Evolutionary conservation across 2,797 vertebrate genomes (phyloP), one percentile per base, ranked within the genome.

Genomic region (Alauda arvensis): DNA sequence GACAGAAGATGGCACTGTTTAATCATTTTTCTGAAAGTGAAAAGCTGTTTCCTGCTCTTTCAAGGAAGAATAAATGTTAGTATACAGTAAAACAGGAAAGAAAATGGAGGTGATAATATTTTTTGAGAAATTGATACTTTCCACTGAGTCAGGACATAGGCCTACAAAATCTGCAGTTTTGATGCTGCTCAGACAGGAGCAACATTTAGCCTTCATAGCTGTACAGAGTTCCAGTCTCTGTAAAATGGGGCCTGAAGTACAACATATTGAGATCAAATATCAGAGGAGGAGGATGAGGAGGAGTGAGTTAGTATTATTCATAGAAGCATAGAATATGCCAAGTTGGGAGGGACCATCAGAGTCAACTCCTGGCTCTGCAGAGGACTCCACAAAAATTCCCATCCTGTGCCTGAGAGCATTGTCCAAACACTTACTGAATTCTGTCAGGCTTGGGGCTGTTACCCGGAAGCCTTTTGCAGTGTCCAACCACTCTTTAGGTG

Each of bases 1-100:
- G 93, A 93, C 96, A 96, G 96, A 96, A 97, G 96, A 95, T 97
- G 96, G 96, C 97, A 96, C 88, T 97, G 90, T 96, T 95, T 90
- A 85, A 92, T 94, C 94, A 85, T 94, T 83, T 43, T 77, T 96
- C 77, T 60, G 79, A 83, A 85, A 89, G 46, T 25, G 20, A 61
- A 87, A 78, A 85, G 29, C 33, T 77, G 5, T 68, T 85, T 74
- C 72, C 53, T 87, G 14, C 18, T 68, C 68, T 51, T 74, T 92
- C 62, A 93, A 67, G 74, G 69, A 53, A 77, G 88, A 83, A 63
- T 23, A 88, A 79, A 90, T 77, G 49, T 49, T 83, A 83, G 26
- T 66, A 61, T 66, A 89, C 39, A n/a, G n/a, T n/a, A n/a, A n/a
- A n/a, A n/a, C n/a, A n/a, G n/a, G n/a, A n/a, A n/a, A n/a, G n/a